Conservation (phyloP, 2,888 invertebrate genomes). For the Eustalomyia histrio region DNA sequence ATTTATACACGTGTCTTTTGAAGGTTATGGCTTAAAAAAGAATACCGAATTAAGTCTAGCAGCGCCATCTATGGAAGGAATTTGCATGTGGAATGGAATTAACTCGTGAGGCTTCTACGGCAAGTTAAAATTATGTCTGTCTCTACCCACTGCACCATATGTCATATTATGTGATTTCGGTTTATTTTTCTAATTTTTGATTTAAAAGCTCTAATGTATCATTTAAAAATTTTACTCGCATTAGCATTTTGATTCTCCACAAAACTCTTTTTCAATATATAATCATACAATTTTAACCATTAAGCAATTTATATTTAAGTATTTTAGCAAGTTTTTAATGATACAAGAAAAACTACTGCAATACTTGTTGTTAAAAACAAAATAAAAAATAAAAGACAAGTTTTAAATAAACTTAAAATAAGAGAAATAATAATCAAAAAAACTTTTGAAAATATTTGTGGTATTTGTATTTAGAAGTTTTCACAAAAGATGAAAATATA, state of each 20-base stretch:
- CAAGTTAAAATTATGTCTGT: too few relatives aligned
- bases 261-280: not conserved
- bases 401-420: conserved; percentile 50
- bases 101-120: too few relatives aligned
- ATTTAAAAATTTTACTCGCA: too few relatives aligned
- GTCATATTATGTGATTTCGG: too few relatives aligned
- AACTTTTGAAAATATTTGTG: conserved; percentile 24
- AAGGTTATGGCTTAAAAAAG: too few relatives aligned
- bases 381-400: conserved; percentile 12
- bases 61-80: too few relatives aligned
- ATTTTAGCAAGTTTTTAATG: conserved; percentile 30
- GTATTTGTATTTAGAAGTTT: conserved; percentile 14
- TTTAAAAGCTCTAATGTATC: too few relatives aligned
- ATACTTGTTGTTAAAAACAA: not conserved
- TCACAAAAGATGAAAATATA: not conserved
- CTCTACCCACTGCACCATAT: too few relatives aligned
- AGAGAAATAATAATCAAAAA: conserved; percentile 17
- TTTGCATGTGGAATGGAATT: too few relatives aligned
- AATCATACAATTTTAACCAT: not conserved
- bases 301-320: conserved; percentile 25
- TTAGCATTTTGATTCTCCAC: not conserved
- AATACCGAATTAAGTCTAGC: too few relatives aligned
- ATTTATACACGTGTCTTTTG: too few relatives aligned
- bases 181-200: too few relatives aligned
- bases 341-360: conserved; percentile 21